Conservation (phyloP, 1,140 invertebrate genomes). For the Caerostris extrusa region DNA sequence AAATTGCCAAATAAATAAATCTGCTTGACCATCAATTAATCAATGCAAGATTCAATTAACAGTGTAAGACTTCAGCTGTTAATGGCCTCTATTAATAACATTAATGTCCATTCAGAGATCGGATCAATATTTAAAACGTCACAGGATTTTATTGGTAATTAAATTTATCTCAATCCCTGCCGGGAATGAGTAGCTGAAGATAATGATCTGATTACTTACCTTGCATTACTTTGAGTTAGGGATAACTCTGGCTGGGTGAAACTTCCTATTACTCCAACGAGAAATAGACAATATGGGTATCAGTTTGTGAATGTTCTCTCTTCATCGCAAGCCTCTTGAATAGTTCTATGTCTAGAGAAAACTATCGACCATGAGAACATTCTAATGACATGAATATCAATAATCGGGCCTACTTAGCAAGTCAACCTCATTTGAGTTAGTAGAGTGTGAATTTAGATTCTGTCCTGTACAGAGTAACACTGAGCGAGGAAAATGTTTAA, state of each 20-base stretch:
- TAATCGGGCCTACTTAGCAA: constrained; percentile 1
- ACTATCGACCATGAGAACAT: constrained; percentile 35
- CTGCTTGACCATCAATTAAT: neutral
- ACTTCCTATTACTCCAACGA: neutral
- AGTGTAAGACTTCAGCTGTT: neutral
- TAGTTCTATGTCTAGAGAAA: neutral
- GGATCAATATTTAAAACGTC: constrained; percentile 39
- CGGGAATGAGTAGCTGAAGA: neutral
- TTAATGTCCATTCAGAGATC: neutral
- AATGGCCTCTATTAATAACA: neutral
- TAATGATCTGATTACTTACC: constrained; percentile 21
- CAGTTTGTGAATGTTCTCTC: constrained; percentile 14
- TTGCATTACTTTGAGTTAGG: constrained; percentile 23
- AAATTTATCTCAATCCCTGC: constrained; percentile 27
- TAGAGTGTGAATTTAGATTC: constrained; percentile 32
- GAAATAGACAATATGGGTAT: neutral
- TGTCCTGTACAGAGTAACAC: neutral
- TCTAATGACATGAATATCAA: constrained; percentile 42
- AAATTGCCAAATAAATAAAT: neutral
- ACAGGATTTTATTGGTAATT: constrained; percentile 32
- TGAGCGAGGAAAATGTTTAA: neutral
- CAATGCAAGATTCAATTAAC: no score
- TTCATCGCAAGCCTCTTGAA: neutral
- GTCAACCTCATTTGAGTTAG: neutral
- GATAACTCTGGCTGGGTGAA: neutral